Evolutionary conservation across 2,113 vertebrate genomes (phyloP).

Genomic region (Gracilinanus agilis): DNA sequence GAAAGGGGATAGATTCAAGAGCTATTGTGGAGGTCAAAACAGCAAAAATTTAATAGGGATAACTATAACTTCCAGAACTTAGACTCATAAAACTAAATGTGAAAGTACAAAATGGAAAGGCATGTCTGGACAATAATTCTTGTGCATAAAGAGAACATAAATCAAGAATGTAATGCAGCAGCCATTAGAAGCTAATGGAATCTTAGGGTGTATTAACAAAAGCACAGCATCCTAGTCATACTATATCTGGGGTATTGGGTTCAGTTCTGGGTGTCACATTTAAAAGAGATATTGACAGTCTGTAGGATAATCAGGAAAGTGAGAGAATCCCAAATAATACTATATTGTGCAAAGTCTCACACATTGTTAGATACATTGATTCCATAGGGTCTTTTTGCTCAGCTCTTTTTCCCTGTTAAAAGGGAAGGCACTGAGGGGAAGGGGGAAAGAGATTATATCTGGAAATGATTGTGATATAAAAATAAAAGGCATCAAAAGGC

Average conservation of each 20-base stretch:
- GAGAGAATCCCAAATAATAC: not conserved
- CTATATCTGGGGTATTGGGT: not conserved
- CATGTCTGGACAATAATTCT: not conserved
- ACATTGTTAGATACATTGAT: not conserved
- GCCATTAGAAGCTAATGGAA: not conserved
- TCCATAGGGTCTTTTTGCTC: not conserved
- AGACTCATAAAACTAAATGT: not conserved
- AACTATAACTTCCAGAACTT: not conserved
- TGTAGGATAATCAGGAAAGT: not conserved
- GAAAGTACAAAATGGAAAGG: not conserved
- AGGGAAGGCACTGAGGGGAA: not conserved
- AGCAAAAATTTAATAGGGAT: not conserved
- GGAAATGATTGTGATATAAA: not conserved
- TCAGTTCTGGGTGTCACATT: not conserved
- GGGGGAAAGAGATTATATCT: not conserved
- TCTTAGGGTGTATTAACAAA: not conserved
- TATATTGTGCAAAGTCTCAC: not conserved
- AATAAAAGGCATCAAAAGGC: not conserved
- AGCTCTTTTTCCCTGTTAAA: not conserved
- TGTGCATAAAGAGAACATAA: not conserved
- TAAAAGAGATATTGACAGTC: not conserved
- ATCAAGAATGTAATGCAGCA: not conserved
- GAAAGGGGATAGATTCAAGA: not conserved
- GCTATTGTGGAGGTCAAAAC: not conserved
- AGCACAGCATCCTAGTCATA: not conserved